phyloP scores from a whole-genome alignment of 2,797 vertebrate genomes.

The Streptopelia turtur region DNA sequence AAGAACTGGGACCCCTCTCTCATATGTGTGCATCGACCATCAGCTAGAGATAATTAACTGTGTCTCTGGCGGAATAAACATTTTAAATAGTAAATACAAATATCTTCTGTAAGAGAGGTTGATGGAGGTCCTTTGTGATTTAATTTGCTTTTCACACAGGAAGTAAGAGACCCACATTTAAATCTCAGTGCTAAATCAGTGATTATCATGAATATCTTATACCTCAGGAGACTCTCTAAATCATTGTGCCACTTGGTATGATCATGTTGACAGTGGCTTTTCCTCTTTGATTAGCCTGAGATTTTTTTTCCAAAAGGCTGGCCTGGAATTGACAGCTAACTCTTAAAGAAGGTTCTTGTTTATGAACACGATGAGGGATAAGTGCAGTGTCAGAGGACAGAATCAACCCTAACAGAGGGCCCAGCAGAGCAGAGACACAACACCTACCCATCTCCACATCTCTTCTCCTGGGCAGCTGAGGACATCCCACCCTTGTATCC shows the following conservation, averaged over 20 bases:
- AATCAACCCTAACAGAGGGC: neutral
- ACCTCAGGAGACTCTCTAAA: neutral
- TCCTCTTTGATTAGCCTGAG: neutral
- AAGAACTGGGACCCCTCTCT: neutral
- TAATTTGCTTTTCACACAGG: neutral
- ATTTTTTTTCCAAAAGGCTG: neutral
- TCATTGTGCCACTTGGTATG: neutral
- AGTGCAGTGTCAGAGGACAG: neutral
- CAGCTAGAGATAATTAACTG: neutral
- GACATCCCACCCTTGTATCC: neutral
- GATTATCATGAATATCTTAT: neutral
- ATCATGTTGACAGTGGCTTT: neutral
- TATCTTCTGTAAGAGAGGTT: neutral
- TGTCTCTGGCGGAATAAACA: neutral
- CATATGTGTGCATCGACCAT: neutral
- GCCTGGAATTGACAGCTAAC: neutral
- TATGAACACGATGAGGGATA: neutral
- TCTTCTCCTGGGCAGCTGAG: neutral
- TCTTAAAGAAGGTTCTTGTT: neutral
- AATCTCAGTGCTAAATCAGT: neutral
- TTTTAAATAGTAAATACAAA: neutral
- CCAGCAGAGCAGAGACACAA: neutral
- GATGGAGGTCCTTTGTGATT: neutral
- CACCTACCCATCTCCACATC: neutral
- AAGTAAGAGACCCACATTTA: neutral